A percentile compares a stretch with the other conserved stretches of the same genome.
phyloP scores from a whole-genome alignment of 2,797 vertebrate genomes.

The Tapera naevia region DNA sequence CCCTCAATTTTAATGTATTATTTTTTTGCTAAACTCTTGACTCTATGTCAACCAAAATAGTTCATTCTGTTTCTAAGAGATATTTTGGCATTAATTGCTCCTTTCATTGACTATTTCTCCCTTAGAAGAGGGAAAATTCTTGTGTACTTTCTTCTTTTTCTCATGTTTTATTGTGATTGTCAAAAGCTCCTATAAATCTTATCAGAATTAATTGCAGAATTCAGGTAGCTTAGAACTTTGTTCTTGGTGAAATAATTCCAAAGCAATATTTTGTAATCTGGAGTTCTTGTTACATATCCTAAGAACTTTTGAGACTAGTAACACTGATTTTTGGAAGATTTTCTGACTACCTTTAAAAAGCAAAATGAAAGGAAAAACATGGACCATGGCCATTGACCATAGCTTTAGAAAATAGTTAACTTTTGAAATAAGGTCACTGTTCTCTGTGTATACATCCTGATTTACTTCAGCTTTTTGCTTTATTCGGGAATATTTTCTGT shows the following conservation, averaged over 20 bases:
- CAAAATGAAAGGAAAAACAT: background rate
- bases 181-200: background rate
- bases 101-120: background rate
- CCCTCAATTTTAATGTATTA: background rate
- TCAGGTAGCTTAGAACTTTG: background rate
- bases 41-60: background rate
- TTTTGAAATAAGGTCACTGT: background rate
- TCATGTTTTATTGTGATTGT: background rate
- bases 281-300: background rate
- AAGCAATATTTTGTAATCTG: background rate
- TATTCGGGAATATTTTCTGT: background rate
- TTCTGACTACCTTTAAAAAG: background rate
- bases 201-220: background rate
- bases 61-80: background rate
- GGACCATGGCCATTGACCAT: background rate
- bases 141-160: background rate
- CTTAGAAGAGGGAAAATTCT: background rate
- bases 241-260: background rate
- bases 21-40: background rate
- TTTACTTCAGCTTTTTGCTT: background rate
- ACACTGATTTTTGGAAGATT: background rate
- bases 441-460: background rate
- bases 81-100: background rate
- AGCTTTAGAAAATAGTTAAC: background rate
- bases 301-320: background rate